A percentile compares a stretch with the other conserved stretches of the same genome.
Conservation (phyloP, 2,113 vertebrate genomes). For the Seriola quinqueradiata region DNA sequence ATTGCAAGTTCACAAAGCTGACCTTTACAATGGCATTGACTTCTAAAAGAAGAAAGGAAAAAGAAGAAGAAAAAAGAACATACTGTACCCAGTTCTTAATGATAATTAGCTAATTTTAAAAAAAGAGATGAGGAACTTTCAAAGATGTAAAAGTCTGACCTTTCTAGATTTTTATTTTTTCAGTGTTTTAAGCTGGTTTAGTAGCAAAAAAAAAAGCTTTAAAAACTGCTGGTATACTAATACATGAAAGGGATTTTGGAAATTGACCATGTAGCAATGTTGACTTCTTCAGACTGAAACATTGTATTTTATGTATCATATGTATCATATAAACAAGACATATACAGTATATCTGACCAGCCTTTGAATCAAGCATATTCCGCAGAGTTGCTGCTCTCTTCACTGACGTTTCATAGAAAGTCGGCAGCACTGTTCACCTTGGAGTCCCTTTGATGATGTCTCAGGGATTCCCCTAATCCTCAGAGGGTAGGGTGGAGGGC, state of each 20-base stretch:
- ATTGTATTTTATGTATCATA: too few relatives aligned
- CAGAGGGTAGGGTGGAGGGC: constrained; percentile 67
- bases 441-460: constrained; percentile 76
- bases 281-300: neutral
- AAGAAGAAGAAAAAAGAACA: neutral
- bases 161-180: neutral
- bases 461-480: constrained; percentile 78
- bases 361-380: constrained; percentile 14
- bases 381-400: constrained; percentile 31
- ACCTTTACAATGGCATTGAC: neutral
- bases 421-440: constrained; percentile 67
- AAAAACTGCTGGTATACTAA: neutral
- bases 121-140: neutral
- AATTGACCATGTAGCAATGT: neutral
- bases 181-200: neutral
- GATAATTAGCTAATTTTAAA: neutral
- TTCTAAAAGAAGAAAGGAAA: neutral
- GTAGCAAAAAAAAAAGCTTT: neutral
- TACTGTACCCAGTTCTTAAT: neutral
- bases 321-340: neutral
- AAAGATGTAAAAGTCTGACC: neutral
- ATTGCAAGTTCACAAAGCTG: neutral
- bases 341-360: neutral
- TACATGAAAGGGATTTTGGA: neutral
- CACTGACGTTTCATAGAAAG: constrained; percentile 42